phyloP scores from a whole-genome alignment of 2,888 invertebrate species.

The Diadromus collaris region DNA sequence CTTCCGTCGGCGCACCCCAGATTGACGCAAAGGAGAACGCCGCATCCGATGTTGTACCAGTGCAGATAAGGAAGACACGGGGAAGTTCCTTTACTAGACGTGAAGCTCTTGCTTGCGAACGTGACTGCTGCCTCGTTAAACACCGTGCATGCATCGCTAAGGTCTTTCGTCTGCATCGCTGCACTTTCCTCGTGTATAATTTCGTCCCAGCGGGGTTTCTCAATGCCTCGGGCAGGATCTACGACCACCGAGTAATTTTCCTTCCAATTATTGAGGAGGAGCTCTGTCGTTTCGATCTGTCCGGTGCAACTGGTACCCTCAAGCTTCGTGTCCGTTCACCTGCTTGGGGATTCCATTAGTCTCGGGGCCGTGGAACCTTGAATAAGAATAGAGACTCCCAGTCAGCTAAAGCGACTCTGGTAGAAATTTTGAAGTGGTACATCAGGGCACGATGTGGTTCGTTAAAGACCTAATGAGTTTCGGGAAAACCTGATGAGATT shows the following conservation, averaged over 20 bases:
- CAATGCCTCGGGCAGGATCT: background rate
- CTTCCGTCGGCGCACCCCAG: background rate
- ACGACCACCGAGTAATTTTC: conserved; percentile 1
- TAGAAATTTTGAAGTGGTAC: background rate
- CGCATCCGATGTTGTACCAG: background rate
- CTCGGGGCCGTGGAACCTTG: background rate
- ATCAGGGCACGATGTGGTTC: too few species aligned
- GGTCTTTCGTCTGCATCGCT: too few species aligned
- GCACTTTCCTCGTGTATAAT: background rate
- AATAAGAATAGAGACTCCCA: background rate
- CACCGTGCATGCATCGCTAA: conserved; percentile 7
- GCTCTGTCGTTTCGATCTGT: background rate
- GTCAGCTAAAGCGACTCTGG: background rate
- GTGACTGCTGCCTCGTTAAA: conserved; percentile 11
- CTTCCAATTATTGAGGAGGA: conserved; percentile 1
- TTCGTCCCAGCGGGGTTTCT: too few species aligned
- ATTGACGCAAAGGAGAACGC: background rate
- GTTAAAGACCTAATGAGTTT: too few species aligned
- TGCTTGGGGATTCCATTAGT: background rate
- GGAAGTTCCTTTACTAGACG: background rate
- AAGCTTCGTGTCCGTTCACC: background rate
- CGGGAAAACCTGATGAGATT: too few species aligned
- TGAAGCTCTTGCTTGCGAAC: conserved; percentile 13
- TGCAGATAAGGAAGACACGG: background rate
- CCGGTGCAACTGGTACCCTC: background rate